Evolutionary conservation across 2,888 invertebrate species (phyloP).

Genomic region (Temnothorax unifasciatus): DNA sequence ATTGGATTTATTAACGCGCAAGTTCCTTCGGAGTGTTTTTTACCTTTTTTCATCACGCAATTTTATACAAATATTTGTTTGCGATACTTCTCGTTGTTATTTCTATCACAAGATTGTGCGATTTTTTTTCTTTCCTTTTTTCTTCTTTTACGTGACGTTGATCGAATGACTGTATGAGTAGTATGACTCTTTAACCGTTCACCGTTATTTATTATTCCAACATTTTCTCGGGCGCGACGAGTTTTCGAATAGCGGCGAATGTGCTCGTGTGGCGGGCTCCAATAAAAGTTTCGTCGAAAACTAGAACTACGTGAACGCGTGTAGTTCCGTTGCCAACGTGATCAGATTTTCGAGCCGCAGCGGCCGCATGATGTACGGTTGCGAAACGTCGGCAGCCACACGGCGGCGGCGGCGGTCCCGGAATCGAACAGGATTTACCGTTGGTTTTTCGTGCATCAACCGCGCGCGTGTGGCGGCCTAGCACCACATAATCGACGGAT

Average conservation of each 20-base stretch:
- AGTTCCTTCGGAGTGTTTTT: slow-evolving; percentile 9
- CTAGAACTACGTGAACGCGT: slow-evolving; percentile 12
- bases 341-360: slow-evolving; percentile 40
- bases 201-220: slow-evolving; percentile 36
- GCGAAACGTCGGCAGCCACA: slow-evolving; percentile 6
- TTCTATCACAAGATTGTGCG: neutral
- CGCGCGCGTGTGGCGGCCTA: slow-evolving; percentile 40
- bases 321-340: slow-evolving; percentile 28
- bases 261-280: neutral
- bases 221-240: slow-evolving; percentile 29
- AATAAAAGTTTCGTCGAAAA: slow-evolving; percentile 45
- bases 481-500: slow-evolving; percentile 66
- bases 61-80: neutral
- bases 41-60: slow-evolving; percentile 30
- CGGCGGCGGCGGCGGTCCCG: neutral
- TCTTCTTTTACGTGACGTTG: slow-evolving; percentile 18
- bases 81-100: neutral
- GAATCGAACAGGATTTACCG: slow-evolving; percentile 29
- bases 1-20: slow-evolving; percentile 20
- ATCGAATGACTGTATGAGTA: slow-evolving; percentile 22
- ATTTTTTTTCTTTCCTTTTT: neutral
- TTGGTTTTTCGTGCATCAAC: slow-evolving; percentile 46
- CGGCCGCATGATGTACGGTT: slow-evolving; percentile 16
- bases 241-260: slow-evolving; percentile 20
- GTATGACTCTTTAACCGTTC: neutral